Base-by-base conservation (phyloP, 2,888 invertebrate genomes). In the Acronicta psi region DNA sequence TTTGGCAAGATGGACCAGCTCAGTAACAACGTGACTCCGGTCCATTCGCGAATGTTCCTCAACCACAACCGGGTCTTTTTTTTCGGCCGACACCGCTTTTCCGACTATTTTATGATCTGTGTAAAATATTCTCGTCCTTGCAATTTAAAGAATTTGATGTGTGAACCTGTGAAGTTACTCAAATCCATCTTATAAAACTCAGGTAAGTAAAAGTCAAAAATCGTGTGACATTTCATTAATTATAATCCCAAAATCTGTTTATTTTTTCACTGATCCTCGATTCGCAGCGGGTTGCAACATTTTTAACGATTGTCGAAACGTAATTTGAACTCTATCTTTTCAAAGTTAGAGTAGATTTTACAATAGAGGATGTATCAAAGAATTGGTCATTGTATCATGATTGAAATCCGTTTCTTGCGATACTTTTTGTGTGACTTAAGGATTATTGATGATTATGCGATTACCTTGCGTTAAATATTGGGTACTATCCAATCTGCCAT, bases 391-490 rank as follows among this genome's bases (percentile, higher is more conserved):
- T 76, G 70, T 67, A 65, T 68, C 68, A 67, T 73, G 82, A 83
- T 84, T 83, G 85, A 87, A 84, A 85, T 85, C 84, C 81, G 65
- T 81, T 77, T 81, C 75, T 81, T 75, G 70, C 78, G 73, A 75
- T 78, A 71, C 71, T 89, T 87, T 89, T 86, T 86, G 72, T 85
- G 67, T 82, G 84, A 85, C 80, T 83, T 90, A 86, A 85, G 88
- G 88, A 90, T 91, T 91, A 92, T 92, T 91, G 90, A 92, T 92
- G 90, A 90, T 90, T 88, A 89, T 83, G 83, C 85, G 86, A 90
- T 91, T 91, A 91, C 89, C 79, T 77, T 77, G 85, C 89, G 85
- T 83, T 88, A 81, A 78, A 76, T 71, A 65, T 73, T 62, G 61
- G 55, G 46, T 45, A 59, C 45, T 66, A 69, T 71, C 64, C 66